A percentile compares a stretch with the other conserved stretches of the same genome.
Evolutionary conservation across 2,797 vertebrate genomes (phyloP).

Genomic region (Lutjanus campechanus): DNA sequence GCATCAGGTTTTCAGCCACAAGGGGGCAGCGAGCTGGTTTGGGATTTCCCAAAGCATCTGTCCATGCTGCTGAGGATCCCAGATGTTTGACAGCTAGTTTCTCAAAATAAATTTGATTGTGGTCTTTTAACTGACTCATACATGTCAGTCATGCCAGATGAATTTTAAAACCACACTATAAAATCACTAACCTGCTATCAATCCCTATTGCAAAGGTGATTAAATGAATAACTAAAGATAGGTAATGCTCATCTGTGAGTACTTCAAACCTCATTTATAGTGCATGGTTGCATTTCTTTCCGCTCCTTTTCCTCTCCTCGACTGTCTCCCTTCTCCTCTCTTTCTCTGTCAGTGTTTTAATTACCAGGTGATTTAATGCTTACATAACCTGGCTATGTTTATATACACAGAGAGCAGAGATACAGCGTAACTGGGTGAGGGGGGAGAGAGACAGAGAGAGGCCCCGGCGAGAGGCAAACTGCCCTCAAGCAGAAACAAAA

Average conservation of each 20-base stretch:
- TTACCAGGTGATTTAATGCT: conserved; percentile 73
- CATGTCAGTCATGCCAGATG: conserved; percentile 6
- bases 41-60: not conserved
- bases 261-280: not conserved
- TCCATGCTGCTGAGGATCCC: conserved; percentile 26
- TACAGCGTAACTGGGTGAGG: conserved; percentile 30
- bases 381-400: conserved; percentile 64
- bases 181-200: not conserved
- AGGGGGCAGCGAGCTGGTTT: conserved; percentile 55
- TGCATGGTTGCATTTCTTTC: not conserved
- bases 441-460: conserved; percentile 26
- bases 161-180: not conserved
- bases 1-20: conserved; percentile 48
- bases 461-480: conserved; percentile 52
- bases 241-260: not conserved
- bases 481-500: conserved; percentile 74
- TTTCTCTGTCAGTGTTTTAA: conserved; percentile 54
- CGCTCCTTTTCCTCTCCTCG: not conserved
- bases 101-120: conserved; percentile 11
- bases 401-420: conserved; percentile 56
- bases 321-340: conserved; percentile 11
- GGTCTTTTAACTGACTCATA: not conserved
- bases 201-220: not conserved
- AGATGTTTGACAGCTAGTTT: conserved; percentile 45
- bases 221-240: not conserved